Evolutionary conservation across 2,797 vertebrate species (phyloP).

Genomic region (Ceyx erithaca): DNA sequence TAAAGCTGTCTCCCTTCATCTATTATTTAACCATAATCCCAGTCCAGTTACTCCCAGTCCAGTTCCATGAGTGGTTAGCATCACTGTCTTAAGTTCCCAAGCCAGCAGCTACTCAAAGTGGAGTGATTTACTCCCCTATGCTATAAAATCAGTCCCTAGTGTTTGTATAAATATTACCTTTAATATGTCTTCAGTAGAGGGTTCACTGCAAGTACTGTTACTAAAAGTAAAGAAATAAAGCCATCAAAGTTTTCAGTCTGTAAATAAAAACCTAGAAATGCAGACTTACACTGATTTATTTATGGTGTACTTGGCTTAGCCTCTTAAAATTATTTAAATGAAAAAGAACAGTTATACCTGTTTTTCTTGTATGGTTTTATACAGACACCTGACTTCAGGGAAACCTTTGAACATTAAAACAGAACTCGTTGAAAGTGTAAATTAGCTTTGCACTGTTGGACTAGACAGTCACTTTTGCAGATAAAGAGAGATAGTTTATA

Average conservation of each 20-base stretch:
- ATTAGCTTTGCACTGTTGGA: neutral
- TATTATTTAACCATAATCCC: neutral
- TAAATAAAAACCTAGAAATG: too few relatives aligned
- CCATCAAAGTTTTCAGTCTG: too few relatives aligned
- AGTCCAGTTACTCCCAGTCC: neutral
- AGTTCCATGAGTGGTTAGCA: neutral
- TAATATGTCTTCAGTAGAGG: neutral
- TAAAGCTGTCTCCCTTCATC: too few relatives aligned
- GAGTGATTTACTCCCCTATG: neutral
- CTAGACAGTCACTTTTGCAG: neutral
- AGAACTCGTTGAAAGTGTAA: neutral
- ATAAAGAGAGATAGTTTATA: neutral
- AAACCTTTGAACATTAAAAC: neutral
- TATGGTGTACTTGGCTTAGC: neutral
- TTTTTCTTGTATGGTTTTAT: slow-evolving; percentile 9
- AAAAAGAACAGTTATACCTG: slow-evolving; percentile 11
- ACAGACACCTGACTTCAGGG: neutral
- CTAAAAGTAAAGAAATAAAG: too few relatives aligned
- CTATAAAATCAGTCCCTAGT: neutral
- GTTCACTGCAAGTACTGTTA: too few relatives aligned
- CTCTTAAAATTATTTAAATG: slow-evolving; percentile 17
- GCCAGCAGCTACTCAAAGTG: neutral
- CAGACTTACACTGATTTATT: too few relatives aligned
- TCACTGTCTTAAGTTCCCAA: neutral
- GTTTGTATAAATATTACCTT: neutral